Evolutionary conservation across 2,113 vertebrate genomes (phyloP).

Genomic region (Hydropotes inermis): DNA sequence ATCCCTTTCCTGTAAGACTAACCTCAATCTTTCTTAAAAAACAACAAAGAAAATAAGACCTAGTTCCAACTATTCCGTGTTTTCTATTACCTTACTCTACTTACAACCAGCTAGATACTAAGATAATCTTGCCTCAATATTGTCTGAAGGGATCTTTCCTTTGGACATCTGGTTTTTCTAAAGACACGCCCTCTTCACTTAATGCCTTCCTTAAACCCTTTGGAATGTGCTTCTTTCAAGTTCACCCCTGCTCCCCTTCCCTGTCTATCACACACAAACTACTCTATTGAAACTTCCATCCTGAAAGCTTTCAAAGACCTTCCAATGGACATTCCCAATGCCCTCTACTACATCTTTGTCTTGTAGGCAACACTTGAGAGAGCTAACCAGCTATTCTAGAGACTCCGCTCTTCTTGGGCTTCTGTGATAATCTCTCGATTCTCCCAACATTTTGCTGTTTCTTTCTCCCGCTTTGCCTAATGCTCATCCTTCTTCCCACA

Average conservation of each 20-base stretch:
- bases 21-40: background rate
- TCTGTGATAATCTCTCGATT: background rate
- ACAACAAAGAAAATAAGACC: background rate
- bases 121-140: background rate
- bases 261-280: background rate
- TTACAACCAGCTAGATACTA: background rate
- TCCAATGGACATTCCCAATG: background rate
- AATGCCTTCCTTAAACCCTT: slow-evolving; percentile 23
- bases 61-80: background rate
- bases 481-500: background rate
- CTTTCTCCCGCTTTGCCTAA: background rate
- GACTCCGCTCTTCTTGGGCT: background rate
- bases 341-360: background rate
- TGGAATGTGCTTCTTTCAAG: background rate
- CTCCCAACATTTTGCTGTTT: background rate
- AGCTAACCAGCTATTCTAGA: background rate
- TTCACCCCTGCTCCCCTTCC: background rate
- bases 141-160: background rate
- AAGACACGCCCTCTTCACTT: slow-evolving; percentile 19
- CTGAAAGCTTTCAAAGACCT: background rate
- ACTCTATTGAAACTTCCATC: slow-evolving; percentile 10
- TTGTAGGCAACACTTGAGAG: background rate
- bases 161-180: background rate
- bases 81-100: background rate
- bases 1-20: background rate